Evolutionary conservation across 2,797 vertebrate genomes (phyloP).

Genomic region (Telmatherina bonti): DNA sequence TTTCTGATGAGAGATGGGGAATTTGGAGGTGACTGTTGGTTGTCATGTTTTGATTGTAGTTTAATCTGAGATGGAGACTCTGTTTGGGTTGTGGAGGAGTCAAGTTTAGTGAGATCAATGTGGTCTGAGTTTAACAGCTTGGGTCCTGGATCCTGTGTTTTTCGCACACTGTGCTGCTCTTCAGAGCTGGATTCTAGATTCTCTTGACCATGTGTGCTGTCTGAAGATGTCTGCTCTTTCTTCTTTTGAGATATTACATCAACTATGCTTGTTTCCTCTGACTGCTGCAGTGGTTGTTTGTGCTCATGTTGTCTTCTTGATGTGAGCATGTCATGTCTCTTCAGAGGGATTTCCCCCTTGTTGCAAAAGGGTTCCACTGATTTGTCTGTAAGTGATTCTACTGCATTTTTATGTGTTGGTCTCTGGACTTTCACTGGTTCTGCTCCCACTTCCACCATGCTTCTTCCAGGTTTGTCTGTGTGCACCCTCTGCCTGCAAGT

Average conservation of each 20-base stretch:
- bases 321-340: constrained; percentile 15
- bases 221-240: constrained; percentile 27
- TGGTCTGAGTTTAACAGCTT: constrained; percentile 21
- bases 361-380: constrained; percentile 4
- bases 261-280: constrained; percentile 25
- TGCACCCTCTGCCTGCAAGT: constrained; percentile 75
- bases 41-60: constrained; percentile 28
- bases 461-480: constrained; percentile 48
- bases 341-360: constrained; percentile 4
- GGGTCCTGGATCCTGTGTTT: constrained; percentile 22
- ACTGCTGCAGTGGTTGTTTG: constrained; percentile 18
- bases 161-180: constrained; percentile 13
- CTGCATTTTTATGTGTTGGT: constrained; percentile 28
- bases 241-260: constrained; percentile 11
- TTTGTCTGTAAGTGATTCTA: constrained; percentile 37
- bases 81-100: constrained; percentile 5
- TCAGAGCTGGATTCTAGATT: constrained; percentile 20
- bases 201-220: constrained; percentile 32
- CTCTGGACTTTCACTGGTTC: constrained; percentile 33
- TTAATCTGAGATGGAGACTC: constrained; percentile 21
- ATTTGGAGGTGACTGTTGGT: constrained; percentile 12
- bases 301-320: constrained; percentile 24
- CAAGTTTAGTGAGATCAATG: background rate
- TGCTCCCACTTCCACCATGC: constrained; percentile 4
- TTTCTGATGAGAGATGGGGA: constrained; percentile 31